Evolutionary conservation across 2,888 invertebrate species (phyloP), one percentile per base, ranked within the genome.

Genomic region (Hyppa rectilinea): DNA sequence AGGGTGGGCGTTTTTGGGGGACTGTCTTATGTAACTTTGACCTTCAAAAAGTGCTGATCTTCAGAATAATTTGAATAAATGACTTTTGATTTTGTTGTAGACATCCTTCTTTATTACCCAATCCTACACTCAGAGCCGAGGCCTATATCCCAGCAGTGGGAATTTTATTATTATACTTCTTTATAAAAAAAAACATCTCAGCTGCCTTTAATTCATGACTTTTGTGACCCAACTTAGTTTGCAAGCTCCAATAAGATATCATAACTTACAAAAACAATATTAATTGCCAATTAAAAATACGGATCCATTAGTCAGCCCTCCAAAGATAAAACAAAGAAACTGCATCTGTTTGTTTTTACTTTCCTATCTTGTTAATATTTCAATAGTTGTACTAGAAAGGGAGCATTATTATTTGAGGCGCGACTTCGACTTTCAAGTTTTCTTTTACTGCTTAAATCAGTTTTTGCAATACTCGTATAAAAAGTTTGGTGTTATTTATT

Each of bases 361-460:
- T 40, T 38, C 7, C 4, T 20, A 23, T 55, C 38, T 34, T 55
- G n/a, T 61, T 61, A 61, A 71, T 55, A 49, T 49, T 53, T 49
- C 38, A 63, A 43, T 45, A 40, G 0, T 14, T 31, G 50, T 52
- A 49, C 36, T 59, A 55, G 12, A 71, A 60, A 45, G 5, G 3
- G 14, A 17, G 1, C 52, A 63, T 74, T 74, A 79, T 67, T 74
- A 77, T 79, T 80, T 56, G 26, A 61, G 36, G 36, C 75, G 55
- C 14, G 61, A 70, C 68, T 79, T 36, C 55, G 62, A 74, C 69
- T 64, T 62, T 53, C 56, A 78, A 70, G 71, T 77, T 81, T 75
- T 66, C 72, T 82, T 71, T 77, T 69, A 73, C 72, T 75, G 69
- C 61, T 77, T 73, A 80, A 83, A 75, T 77, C 71, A 77, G 75